Conservation (phyloP, 2,888 invertebrate genomes). For the Apomyelois bistriatella region DNA sequence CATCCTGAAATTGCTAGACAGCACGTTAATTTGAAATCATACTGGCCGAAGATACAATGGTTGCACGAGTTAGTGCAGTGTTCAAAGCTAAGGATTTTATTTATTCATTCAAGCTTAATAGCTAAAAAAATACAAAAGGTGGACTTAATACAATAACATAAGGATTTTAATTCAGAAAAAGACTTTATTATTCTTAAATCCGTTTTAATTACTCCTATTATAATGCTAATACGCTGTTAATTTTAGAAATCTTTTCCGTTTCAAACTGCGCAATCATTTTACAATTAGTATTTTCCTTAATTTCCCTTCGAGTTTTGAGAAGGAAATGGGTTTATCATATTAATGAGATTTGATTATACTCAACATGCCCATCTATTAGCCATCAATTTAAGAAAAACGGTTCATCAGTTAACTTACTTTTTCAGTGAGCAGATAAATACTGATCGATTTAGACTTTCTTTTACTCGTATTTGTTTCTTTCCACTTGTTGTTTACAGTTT, state of each 20-base stretch:
- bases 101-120: no score
- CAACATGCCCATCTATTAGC: not conserved
- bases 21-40: not conserved
- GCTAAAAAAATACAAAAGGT: no score
- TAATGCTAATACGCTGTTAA: not conserved
- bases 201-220: conserved; percentile 2
- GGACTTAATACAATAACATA: no score
- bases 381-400: no score
- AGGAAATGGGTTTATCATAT: not conserved
- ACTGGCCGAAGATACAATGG: not conserved
- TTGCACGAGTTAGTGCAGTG: not conserved
- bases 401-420: no score
- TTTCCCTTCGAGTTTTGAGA: not conserved
- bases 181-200: not conserved
- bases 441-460: no score
- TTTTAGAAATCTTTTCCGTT: conserved; percentile 7
- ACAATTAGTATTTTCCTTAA: not conserved
- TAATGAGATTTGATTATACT: not conserved
- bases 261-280: not conserved
- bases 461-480: no score
- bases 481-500: no score
- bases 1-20: not conserved
- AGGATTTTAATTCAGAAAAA: no score
- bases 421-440: no score
- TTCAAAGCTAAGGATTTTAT: no score